Evolutionary conservation across 2,797 vertebrate species (phyloP).

Genomic region (Agapornis canus): DNA sequence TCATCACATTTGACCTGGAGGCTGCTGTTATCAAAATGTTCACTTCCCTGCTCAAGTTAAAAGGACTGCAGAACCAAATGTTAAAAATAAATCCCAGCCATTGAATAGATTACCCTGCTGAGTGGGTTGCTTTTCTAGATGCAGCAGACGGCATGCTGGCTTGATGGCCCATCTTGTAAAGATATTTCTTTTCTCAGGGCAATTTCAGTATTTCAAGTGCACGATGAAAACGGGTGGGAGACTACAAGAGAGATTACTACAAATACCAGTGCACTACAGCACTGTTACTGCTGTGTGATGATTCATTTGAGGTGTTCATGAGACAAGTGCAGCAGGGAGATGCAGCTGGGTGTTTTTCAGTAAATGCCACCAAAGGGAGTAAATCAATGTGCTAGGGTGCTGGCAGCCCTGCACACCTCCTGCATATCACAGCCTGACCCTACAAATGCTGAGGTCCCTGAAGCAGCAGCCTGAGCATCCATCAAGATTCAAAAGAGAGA

Average conservation of each 20-base stretch:
- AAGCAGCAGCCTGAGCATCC: neutral
- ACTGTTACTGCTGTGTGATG: neutral
- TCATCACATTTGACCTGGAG: conserved; percentile 50
- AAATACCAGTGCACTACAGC: neutral
- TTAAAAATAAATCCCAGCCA: conserved; percentile 35
- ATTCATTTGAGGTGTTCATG: neutral
- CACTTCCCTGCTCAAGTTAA: conserved; percentile 41
- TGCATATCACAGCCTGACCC: neutral
- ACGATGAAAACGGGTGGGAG: neutral
- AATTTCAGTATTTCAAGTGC: conserved; percentile 4
- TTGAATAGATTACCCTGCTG: conserved; percentile 28
- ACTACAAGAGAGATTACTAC: neutral
- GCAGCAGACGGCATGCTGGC: neutral
- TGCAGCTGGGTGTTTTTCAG: fast-evolving
- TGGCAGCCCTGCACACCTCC: neutral
- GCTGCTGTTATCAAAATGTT: conserved; percentile 57
- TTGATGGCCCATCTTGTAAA: conserved; percentile 9
- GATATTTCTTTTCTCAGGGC: neutral
- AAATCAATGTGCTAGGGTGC: neutral
- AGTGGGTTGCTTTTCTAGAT: neutral
- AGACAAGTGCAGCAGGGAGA: neutral
- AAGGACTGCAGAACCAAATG: conserved; percentile 2
- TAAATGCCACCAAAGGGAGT: fast-evolving
- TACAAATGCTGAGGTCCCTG: neutral
- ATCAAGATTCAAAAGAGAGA: fast-evolving